Conservation (phyloP, 2,888 invertebrate genomes). For the Andrena minutula region DNA sequence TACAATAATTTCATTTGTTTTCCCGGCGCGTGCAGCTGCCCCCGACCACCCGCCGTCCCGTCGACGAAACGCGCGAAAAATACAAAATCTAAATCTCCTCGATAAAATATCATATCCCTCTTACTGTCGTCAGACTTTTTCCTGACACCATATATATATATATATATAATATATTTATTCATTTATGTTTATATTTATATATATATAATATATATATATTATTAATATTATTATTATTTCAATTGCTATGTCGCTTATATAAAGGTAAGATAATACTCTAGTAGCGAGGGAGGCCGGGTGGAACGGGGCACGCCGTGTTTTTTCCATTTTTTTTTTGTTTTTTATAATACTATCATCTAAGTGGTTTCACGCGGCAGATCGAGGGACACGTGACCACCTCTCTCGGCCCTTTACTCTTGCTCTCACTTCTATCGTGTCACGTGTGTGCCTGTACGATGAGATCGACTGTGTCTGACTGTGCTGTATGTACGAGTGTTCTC, state of each 20-base stretch:
- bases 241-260: conserved; percentile 82
- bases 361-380: conserved; percentile 59
- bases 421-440: conserved; percentile 45
- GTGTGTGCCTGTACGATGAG: conserved; percentile 53
- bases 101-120: conserved; percentile 80
- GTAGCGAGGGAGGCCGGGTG: conserved; percentile 81
- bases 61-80: conserved; percentile 80
- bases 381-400: conserved; percentile 66
- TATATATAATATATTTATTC: conserved; percentile 67
- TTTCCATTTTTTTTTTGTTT: conserved; percentile 15
- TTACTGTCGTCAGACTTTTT: conserved; percentile 53
- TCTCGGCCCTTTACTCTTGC: conserved; percentile 27
- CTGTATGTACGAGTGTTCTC: conserved; percentile 21
- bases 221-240: conserved; percentile 80
- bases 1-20: conserved; percentile 41
- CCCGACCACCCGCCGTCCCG: conserved; percentile 75
- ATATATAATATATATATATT: conserved; percentile 71
- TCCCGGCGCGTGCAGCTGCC: conserved; percentile 46
- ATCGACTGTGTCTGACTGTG: conserved; percentile 49
- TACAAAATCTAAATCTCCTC: conserved; percentile 84
- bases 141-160: conserved; percentile 63
- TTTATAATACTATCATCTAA: conserved; percentile 61
- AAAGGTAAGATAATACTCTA: conserved; percentile 84
- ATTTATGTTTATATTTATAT: conserved; percentile 67
- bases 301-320: conserved; percentile 72